Evolutionary conservation across 1,140 invertebrate species (phyloP), one percentile per base, ranked within the genome.

Genomic region (Zophobas morio): DNA sequence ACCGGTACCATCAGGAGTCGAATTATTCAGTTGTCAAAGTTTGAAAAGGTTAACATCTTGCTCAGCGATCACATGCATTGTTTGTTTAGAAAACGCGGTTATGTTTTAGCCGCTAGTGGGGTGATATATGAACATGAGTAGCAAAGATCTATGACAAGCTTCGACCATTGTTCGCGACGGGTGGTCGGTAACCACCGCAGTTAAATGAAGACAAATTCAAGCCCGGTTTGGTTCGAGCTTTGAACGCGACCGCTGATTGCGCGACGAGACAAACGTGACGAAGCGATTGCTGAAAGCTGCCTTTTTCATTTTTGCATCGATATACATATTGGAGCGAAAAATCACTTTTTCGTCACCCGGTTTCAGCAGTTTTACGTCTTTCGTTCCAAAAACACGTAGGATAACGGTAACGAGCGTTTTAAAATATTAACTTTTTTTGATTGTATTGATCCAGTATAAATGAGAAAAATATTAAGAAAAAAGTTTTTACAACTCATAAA

Each of bases 81-180:
- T 78, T 60, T 40, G 71, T 39, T 39, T 70, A 20, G 20, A 20
- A 20, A 20, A 20, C 20, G 20, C 0, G 20, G 20, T 20, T 20
- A 20, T 47, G 60, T 66, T 70, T 54, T 56, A 75, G 36, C 46
- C 56, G 56, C 71, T 75, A 57, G 20, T 20, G 46, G 75, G 74
- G 78, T 79, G 78, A 79, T 79, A 75, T 76, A 79, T 79, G 78
- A 77, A 76, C 78, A 60, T 79, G 78, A 79, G 74, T 74, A 79
- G 78, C 70, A 79, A 63, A 79, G 74, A 76, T 79, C 74, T 74
- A 73, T 76, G 78, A 79, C 75, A 79, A 60, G 74, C 53, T 63
- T 53, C 66, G 46, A 56, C 78, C 42, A 76, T 79, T 79, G 78
- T 79, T 79, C 78, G 51, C 78, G 51, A 74, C 78, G 74, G 78